Percentiles rank a stretch among this genome's conserved stretches.
phyloP scores from a whole-genome alignment of 2,113 vertebrate genomes.

The Chinchilla lanigera region DNA sequence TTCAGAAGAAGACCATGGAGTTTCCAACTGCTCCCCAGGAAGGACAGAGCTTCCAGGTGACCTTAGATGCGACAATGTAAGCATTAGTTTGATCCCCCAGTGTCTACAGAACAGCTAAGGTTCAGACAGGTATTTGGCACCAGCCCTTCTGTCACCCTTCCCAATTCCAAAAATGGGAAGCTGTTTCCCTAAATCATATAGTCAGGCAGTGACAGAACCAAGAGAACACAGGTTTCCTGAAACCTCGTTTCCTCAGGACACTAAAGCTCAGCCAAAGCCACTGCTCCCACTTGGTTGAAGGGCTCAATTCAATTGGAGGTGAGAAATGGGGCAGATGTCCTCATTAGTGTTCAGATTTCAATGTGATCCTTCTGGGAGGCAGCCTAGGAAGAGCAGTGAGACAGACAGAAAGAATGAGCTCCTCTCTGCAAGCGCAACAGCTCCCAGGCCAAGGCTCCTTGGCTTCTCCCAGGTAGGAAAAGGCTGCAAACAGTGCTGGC shows the following conservation, averaged over 20 bases:
- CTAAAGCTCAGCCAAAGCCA: not conserved
- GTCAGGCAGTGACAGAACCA: not conserved
- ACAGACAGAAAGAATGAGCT: not conserved
- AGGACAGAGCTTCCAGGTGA: not conserved
- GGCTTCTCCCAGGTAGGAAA: not conserved
- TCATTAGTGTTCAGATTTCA: not conserved
- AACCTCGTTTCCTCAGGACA: not conserved
- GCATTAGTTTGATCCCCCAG: not conserved
- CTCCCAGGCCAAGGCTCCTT: not conserved
- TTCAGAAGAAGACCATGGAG: not conserved
- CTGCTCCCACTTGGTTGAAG: not conserved
- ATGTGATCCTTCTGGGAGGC: not conserved
- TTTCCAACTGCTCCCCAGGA: not conserved
- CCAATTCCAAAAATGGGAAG: not conserved
- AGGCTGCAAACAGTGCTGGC: slow-evolving; percentile 3
- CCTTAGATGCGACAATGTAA: not conserved
- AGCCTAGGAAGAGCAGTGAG: not conserved
- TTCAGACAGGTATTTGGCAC: not conserved
- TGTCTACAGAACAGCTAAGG: not conserved
- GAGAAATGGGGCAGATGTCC: not conserved
- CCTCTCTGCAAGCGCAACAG: not conserved
- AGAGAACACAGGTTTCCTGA: not conserved
- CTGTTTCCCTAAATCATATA: not conserved
- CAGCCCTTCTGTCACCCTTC: not conserved
- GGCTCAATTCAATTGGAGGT: not conserved